Evolutionary conservation across 2,888 invertebrate genomes (phyloP), one percentile per base, ranked within the genome.

Genomic region (Caenorhabditis imperialis): DNA sequence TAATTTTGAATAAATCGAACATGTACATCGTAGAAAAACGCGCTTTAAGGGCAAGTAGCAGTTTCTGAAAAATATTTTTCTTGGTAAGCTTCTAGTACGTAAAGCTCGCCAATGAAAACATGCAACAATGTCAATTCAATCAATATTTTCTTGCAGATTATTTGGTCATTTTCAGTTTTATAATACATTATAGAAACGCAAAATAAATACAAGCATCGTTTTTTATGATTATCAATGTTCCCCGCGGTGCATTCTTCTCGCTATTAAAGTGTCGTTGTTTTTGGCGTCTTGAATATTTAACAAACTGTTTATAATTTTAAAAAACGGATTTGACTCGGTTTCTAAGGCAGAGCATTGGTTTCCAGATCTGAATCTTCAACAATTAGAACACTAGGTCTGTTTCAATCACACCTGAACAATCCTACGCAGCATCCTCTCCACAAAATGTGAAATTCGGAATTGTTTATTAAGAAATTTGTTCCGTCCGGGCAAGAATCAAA

Each of bases 351-450:
- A 67, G 40, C 84, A 85, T 54, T 79, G 63, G 3, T 76, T 71
- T 0, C 73, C 81, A 18, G 78, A 74, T 37, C 80, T 80, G 62
- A n/a, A n/a, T n/a, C n/a, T n/a, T 23, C 74, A 45, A 48, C 44
- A 30, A 54, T n/a, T 30, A 30, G 10, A 30, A 10, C 30, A 30
- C 10, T 30, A 7, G 6, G 6, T 30, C 10, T n/a, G 4, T 54
- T 23, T 54, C 33, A 33, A n/a, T 12, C 35, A 30, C 20, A 77
- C 79, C 82, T 74, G 58, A 83, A 82, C 22, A 84, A 61, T n/a
- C 87, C 87, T 7, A 87, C 84, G 50, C 87, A 87, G 55, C 87
- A 87, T n/a, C 87, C 85, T 57, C 84, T 77, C 82, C 83, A 85
- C 2, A 87, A 70, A 38, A 87, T 79, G 55, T 87, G 86, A 53